Percentiles rank a stretch among this genome's conserved stretches.
phyloP scores from a whole-genome alignment of 2,888 invertebrate species.

The Cephonodes hylas region DNA sequence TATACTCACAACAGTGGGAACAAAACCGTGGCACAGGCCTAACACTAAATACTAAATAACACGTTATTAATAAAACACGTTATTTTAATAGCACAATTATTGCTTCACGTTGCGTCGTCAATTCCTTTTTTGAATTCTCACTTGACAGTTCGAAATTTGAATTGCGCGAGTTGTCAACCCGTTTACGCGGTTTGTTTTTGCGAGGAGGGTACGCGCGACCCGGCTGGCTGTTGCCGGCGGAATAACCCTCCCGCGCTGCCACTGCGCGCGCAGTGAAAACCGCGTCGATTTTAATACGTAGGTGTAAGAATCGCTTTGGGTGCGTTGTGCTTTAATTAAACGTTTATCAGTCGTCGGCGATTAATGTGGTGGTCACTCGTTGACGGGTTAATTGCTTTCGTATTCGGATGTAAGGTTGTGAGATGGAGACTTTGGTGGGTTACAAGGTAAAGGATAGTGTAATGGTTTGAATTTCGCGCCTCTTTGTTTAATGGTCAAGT shows the following conservation, averaged over 20 bases:
- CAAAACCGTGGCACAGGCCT: conserved; percentile 56
- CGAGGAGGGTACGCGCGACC: conserved; percentile 68
- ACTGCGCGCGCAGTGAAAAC: conserved; percentile 69
- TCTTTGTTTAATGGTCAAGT: background rate
- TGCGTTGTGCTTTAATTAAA: conserved; percentile 54
- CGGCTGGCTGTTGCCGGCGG: conserved; percentile 77
- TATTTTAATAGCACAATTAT: conserved; percentile 38
- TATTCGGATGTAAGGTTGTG: background rate
- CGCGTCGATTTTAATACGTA: conserved; percentile 72
- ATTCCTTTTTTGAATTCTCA: conserved; percentile 49
- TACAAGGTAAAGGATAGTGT: no score
- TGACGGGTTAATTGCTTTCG: background rate
- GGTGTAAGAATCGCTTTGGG: conserved; percentile 64
- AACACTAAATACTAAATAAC: conserved; percentile 61
- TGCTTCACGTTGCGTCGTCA: conserved; percentile 57
- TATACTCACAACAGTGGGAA: conserved; percentile 58
- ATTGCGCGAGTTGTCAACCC: conserved; percentile 64
- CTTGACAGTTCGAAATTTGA: conserved; percentile 46
- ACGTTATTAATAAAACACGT: conserved; percentile 35
- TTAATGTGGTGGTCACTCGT: conserved; percentile 31
- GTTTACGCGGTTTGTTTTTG: conserved; percentile 61
- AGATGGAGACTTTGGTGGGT: background rate
- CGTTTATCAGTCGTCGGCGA: conserved; percentile 32
- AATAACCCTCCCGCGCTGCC: conserved; percentile 54
- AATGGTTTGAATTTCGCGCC: background rate